Evolutionary conservation across 2,797 vertebrate species (phyloP).

Genomic region (Uromys caudimaculatus): DNA sequence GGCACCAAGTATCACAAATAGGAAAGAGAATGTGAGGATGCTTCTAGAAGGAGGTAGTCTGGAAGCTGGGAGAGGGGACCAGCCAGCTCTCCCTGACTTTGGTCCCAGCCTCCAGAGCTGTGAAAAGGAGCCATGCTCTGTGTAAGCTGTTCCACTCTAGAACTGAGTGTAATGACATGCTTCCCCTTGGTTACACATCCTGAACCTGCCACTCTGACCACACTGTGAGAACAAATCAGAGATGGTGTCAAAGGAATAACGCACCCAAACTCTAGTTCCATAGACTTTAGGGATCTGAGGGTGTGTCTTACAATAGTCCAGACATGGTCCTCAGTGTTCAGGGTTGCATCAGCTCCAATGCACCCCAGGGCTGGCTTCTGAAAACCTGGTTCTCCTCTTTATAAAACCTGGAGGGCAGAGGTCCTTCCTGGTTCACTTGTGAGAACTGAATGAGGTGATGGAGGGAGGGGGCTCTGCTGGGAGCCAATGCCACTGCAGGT

Average conservation of each 20-base stretch:
- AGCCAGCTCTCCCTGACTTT: background rate
- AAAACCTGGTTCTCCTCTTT: background rate
- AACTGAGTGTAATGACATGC: background rate
- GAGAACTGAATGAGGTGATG: background rate
- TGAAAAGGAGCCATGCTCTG: background rate
- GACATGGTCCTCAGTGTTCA: background rate
- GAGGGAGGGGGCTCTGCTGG: background rate
- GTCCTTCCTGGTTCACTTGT: background rate
- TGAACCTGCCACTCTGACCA: background rate
- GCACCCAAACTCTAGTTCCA: too few relatives aligned
- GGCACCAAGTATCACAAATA: background rate
- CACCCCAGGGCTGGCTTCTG: background rate
- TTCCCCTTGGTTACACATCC: background rate
- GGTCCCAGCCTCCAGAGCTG: background rate
- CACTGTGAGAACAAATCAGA: background rate
- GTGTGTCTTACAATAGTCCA: background rate
- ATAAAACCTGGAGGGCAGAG: background rate
- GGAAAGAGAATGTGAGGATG: background rate
- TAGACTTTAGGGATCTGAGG: background rate
- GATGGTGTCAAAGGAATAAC: background rate
- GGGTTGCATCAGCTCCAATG: background rate
- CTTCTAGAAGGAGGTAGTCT: too few relatives aligned
- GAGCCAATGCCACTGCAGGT: background rate
- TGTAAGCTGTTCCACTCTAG: background rate
- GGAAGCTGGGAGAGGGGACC: background rate